phyloP scores from a whole-genome alignment of 2,888 invertebrate species.

The Polia nebulosa region DNA sequence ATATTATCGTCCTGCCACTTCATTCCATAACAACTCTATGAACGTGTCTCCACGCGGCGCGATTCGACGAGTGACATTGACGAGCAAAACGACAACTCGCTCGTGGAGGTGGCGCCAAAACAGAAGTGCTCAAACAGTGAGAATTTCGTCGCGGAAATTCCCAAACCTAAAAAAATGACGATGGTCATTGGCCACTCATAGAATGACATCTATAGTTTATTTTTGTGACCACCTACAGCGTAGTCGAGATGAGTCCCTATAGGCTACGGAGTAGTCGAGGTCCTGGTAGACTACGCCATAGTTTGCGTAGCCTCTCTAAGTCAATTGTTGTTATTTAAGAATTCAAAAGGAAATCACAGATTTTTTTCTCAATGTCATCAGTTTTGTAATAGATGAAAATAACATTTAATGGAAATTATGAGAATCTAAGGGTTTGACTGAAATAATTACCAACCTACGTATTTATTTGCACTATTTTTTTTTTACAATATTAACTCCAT shows the following conservation, averaged over 20 bases:
- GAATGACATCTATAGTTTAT: no score
- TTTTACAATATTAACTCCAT: no score
- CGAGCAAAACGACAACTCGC: no score
- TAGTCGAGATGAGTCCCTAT: not conserved
- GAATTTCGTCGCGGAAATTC: not conserved
- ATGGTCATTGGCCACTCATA: no score
- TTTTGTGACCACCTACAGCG: not conserved
- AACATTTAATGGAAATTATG: not conserved
- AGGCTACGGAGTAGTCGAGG: conserved; percentile 32
- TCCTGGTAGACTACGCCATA: conserved; percentile 24
- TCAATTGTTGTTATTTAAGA: not conserved
- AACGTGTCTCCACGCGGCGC: no score
- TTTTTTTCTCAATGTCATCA: not conserved
- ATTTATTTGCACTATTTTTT: no score
- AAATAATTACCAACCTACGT: not conserved
- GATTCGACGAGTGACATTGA: no score
- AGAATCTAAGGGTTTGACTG: not conserved
- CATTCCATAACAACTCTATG: no score
- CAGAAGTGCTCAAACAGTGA: not conserved
- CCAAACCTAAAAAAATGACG: not conserved
- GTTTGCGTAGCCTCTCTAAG: conserved; percentile 4
- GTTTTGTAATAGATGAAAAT: not conserved
- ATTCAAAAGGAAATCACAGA: not conserved
- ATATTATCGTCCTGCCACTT: no score
- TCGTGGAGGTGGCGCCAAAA: no score